These are phyloP conservation scores for Sycophila texana DNA, from an alignment of 2,888 invertebrate species.

Conservation along the genomic window DNA sequence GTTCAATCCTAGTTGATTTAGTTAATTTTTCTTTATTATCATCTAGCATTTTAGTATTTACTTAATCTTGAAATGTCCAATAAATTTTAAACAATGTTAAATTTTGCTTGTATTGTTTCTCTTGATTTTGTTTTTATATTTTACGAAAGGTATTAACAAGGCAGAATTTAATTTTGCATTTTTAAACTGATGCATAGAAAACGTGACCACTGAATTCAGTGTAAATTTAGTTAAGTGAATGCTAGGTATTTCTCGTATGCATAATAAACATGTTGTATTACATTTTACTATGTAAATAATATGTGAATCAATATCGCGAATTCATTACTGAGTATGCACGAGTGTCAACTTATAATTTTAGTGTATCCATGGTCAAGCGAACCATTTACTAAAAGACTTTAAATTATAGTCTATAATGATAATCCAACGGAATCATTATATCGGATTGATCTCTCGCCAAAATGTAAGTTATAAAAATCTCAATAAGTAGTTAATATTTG, in stretches of 20 bases:
- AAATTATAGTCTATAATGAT: slow-evolving; percentile 32
- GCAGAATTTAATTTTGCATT: slow-evolving; percentile 10
- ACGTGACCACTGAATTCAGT: slow-evolving; percentile 41
- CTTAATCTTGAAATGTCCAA: slow-evolving; percentile 15
- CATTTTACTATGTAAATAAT: slow-evolving; percentile 48
- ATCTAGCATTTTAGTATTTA: slow-evolving; percentile 10
- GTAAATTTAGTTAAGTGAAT: slow-evolving; percentile 49
- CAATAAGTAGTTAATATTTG: slow-evolving; percentile 22
- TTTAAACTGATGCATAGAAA: slow-evolving; percentile 6
- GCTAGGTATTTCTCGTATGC: slow-evolving; percentile 49
- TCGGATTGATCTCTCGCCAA: slow-evolving; percentile 36
- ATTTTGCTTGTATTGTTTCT: background rate
- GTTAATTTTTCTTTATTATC: background rate
- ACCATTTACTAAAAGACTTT: slow-evolving; percentile 45
- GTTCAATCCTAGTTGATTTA: background rate
- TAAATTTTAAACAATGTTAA: background rate
- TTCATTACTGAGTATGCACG: slow-evolving; percentile 39
- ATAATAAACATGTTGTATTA: slow-evolving; percentile 48
- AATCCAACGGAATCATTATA: background rate
- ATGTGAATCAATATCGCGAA: slow-evolving; percentile 36
- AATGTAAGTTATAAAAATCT: slow-evolving; percentile 4
- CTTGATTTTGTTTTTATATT: background rate
- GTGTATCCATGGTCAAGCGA: slow-evolving; percentile 50
- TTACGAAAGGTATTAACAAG: background rate
- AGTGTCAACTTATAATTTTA: slow-evolving; percentile 51